Evolutionary conservation across 2,113 vertebrate species (phyloP), one percentile per base, ranked within the genome.

Genomic region (Verasper variegatus): DNA sequence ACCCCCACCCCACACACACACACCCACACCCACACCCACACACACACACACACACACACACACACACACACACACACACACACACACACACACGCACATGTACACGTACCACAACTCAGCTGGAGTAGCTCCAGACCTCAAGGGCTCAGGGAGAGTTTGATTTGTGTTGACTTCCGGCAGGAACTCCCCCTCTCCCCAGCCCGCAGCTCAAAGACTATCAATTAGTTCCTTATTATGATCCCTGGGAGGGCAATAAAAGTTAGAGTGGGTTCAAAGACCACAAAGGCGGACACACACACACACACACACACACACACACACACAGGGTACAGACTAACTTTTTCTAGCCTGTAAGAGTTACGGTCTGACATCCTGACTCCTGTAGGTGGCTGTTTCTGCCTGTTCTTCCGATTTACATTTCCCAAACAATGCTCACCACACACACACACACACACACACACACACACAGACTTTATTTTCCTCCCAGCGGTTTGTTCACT

Each of bases 171-270:
- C 89, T 91, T 92, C 90, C 91, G 91, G 70, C 80, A 89, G 91
- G 86, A 92, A 83, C 81, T 77, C 82, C 77, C 77, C 74, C 79
- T 69, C 83, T 81, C 52, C 67, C 68, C 78, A 64, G 81, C 78
- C 82, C 23, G 55, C 71, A 42, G 86, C 86, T 91, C 74, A 88
- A 91, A 92, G 89, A 87, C 91, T 89, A 91, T 93, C 92, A 94
- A 94, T 94, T 93, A 90, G 89, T 84, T 91, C 81, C 85, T 92
- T 92, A 93, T 93, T 92, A 93, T 92, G 88, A 92, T 92, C 91
- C 91, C 85, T 80, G 80, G 83, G 89, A 91, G 88, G 78, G 72
- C 85, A 87, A 91, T 93, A 92, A 91, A 91, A 90, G 61, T 86
- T 80, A 68, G 76, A 77, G 80, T 77, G 83, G 81, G 86, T 88